A percentile compares a stretch with the other conserved stretches of the same genome.
Conservation (phyloP, 2,113 vertebrate species). For the Falco punctatus region DNA sequence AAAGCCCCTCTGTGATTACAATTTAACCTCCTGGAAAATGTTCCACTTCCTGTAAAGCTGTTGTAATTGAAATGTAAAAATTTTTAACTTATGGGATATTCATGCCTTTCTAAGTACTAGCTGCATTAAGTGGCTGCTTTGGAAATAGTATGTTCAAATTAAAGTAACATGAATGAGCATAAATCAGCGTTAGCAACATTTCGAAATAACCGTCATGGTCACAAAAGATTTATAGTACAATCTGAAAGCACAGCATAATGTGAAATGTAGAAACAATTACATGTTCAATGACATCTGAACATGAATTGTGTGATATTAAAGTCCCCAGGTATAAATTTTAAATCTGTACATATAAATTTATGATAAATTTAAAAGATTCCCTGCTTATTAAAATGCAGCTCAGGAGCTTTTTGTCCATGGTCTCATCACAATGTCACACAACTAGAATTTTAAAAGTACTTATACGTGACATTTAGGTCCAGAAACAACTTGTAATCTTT, state of each 20-base stretch:
- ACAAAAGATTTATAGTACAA: conserved; percentile 77
- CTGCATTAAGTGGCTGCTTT: conserved; percentile 67
- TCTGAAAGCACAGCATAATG: conserved; percentile 77
- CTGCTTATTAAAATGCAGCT: conserved; percentile 74
- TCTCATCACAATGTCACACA: conserved; percentile 68
- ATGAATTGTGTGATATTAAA: conserved; percentile 75
- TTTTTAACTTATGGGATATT: conserved; percentile 67
- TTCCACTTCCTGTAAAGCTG: conserved; percentile 42
- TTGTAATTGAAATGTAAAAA: conserved; percentile 67
- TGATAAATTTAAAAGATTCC: conserved; percentile 76
- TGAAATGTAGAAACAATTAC: conserved; percentile 82
- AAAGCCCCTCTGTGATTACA: neutral
- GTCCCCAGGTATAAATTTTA: conserved; percentile 79
- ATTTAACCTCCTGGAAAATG: conserved; percentile 35
- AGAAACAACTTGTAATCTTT: conserved; percentile 73
- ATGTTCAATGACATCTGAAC: conserved; percentile 77
- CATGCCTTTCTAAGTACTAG: conserved; percentile 64
- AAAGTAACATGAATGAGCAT: conserved; percentile 76
- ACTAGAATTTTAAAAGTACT: conserved; percentile 63
- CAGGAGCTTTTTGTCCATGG: conserved; percentile 59
- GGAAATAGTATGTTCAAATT: conserved; percentile 77
- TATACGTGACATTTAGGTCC: conserved; percentile 61
- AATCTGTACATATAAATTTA: conserved; percentile 77
- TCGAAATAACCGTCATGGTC: conserved; percentile 69
- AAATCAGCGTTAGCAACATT: conserved; percentile 77